A percentile compares a stretch with the other conserved stretches of the same genome.
Evolutionary conservation across 2,888 invertebrate genomes (phyloP).

Genomic region (Aphrophora alni): DNA sequence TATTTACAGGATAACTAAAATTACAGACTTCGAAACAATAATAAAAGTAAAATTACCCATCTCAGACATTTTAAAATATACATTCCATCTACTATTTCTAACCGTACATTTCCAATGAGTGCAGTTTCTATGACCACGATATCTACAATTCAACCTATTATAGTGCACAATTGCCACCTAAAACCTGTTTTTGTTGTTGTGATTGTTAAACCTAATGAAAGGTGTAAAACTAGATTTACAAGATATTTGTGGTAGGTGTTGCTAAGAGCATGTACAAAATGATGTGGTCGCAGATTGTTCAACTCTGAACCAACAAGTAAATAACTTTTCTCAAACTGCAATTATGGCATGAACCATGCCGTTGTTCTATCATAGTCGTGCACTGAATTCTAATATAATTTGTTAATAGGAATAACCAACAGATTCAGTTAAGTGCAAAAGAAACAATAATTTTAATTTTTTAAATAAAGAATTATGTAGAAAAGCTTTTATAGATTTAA

Average conservation of each 20-base stretch:
- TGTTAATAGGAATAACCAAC: too few species aligned
- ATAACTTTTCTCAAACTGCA: not conserved
- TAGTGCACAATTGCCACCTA: not conserved
- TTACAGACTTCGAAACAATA: not conserved
- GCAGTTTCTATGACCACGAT: not conserved
- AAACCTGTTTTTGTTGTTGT: not conserved
- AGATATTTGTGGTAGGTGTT: not conserved
- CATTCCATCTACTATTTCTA: not conserved
- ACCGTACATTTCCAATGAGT: not conserved
- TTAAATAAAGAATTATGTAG: too few species aligned
- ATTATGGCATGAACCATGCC: not conserved
- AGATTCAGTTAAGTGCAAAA: too few species aligned
- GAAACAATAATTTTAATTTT: too few species aligned
- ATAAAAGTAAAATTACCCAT: not conserved
- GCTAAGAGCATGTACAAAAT: not conserved
- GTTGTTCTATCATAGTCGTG: not conserved
- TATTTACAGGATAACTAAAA: not conserved
- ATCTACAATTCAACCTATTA: not conserved
- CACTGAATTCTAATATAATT: too few species aligned
- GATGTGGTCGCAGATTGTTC: not conserved
- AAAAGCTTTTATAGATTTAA: too few species aligned
- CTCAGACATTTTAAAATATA: not conserved
- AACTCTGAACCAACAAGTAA: not conserved
- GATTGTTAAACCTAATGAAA: not conserved
- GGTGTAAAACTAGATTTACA: slow-evolving; percentile 2